Conservation (phyloP, 2,888 invertebrate species). For the Mythimna albipuncta region DNA sequence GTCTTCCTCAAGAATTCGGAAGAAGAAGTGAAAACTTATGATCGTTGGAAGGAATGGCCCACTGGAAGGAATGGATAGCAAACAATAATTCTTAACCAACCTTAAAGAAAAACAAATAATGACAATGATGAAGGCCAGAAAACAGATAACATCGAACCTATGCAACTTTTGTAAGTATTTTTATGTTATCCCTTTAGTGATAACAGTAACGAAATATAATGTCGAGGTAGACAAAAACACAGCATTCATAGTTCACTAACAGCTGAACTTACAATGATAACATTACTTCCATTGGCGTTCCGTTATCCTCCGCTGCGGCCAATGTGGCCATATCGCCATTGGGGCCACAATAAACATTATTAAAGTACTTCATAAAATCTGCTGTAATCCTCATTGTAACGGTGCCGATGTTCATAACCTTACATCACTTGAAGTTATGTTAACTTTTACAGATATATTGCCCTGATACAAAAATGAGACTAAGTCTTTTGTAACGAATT, state of each 20-base stretch:
- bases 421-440: constrained; percentile 26
- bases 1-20: too few species aligned
- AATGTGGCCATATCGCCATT: constrained; percentile 21
- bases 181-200: neutral
- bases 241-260: constrained; percentile 1
- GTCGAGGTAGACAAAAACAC: neutral
- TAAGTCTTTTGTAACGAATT: neutral
- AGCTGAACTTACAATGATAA: constrained; percentile 21
- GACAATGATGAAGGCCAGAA: neutral
- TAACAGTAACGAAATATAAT: neutral
- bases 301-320: constrained; percentile 15
- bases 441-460: constrained; percentile 7
- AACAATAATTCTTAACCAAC: neutral
- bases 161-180: neutral
- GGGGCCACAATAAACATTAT: constrained; percentile 44
- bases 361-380: constrained; percentile 46
- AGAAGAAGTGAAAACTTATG: too few species aligned
- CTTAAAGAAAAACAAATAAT: neutral
- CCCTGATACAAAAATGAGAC: neutral
- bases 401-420: constrained; percentile 30
- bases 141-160: neutral
- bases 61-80: too few species aligned
- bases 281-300: constrained; percentile 35
- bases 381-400: constrained; percentile 32
- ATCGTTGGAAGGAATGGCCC: too few species aligned